phyloP scores from a whole-genome alignment of 2,797 vertebrate species.

The Podargus strigoides region DNA sequence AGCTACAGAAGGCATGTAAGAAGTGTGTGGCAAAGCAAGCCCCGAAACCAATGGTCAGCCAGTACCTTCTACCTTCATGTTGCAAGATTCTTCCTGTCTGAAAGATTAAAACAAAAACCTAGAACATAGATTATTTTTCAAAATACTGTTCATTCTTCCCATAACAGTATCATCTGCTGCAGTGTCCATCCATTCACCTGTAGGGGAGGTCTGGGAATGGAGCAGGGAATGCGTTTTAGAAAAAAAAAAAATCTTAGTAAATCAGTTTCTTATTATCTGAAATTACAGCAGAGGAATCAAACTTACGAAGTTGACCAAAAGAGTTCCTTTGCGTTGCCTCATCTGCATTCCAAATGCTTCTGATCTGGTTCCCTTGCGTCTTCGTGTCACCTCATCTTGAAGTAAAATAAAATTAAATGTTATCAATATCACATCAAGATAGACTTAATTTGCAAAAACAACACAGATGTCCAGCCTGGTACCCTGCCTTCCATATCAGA shows the following conservation, averaged over 20 bases:
- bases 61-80: neutral
- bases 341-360: conserved; percentile 96
- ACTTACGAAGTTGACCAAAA: conserved; percentile 98
- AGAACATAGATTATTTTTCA: neutral
- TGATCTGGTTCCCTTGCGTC: conserved; percentile 88
- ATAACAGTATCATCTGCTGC: neutral
- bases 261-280: neutral
- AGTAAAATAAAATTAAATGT: conserved; percentile 30
- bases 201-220: rapidly evolving
- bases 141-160: neutral
- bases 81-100: neutral
- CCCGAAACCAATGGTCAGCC: neutral
- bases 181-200: neutral
- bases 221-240: neutral
- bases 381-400: conserved; percentile 88
- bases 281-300: neutral
- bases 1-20: neutral
- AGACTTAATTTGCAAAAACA: neutral
- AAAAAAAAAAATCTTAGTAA: neutral
- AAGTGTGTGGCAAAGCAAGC: neutral
- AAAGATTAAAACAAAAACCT: neutral
- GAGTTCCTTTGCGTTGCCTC: conserved; percentile 92
- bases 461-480: neutral
- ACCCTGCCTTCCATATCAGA: neutral
- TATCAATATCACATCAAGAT: neutral